Conservation (phyloP, 2,113 vertebrate species). For the Calidris pygmaea region DNA sequence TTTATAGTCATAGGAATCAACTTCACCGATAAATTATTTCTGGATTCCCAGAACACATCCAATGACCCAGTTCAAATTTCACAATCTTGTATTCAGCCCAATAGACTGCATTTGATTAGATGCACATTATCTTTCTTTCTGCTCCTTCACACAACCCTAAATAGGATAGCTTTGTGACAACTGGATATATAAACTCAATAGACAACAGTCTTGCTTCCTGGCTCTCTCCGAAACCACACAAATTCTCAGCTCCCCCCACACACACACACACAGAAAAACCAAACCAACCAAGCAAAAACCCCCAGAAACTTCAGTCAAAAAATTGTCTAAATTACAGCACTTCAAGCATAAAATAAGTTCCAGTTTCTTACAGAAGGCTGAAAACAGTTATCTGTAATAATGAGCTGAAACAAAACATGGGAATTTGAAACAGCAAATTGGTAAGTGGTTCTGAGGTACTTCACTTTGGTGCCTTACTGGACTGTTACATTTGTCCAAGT, state of each 20-base stretch:
- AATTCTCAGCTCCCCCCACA: background rate
- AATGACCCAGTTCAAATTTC: slow-evolving; percentile 50
- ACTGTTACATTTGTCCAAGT: background rate
- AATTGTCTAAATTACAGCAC: background rate
- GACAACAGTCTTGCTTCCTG: background rate
- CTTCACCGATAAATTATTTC: slow-evolving; percentile 42
- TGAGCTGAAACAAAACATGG: background rate
- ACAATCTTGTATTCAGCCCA: slow-evolving; percentile 50
- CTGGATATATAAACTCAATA: background rate
- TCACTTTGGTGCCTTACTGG: background rate
- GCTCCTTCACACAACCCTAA: background rate
- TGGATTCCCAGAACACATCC: slow-evolving; percentile 48
- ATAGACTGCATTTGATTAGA: slow-evolving; percentile 53
- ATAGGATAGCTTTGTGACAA: background rate
- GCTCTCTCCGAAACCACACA: background rate
- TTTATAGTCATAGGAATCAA: slow-evolving; percentile 39
- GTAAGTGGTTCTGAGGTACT: background rate
- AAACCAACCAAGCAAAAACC: background rate
- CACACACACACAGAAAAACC: background rate
- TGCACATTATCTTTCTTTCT: slow-evolving; percentile 43
- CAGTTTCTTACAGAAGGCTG: background rate
- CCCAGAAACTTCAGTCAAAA: background rate
- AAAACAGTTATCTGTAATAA: background rate
- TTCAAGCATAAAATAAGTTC: background rate
- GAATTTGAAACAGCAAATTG: background rate